Base-by-base conservation (phyloP, 2,113 vertebrate species). In the Addax nasomaculatus region DNA sequence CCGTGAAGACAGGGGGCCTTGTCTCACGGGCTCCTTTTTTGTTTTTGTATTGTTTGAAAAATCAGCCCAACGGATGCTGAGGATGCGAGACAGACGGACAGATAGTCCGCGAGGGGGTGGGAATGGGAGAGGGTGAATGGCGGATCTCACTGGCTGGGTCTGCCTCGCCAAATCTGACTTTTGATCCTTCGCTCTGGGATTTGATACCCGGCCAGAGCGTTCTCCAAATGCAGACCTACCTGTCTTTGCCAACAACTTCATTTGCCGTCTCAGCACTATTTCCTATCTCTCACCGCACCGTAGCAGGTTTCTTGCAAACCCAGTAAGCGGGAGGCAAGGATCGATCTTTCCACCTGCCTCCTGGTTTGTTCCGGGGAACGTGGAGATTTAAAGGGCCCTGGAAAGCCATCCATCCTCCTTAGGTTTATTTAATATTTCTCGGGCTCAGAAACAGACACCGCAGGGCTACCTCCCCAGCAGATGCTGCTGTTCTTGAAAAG, bases 381-480 rank as follows among this genome's bases (percentile, higher is more conserved):
- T 30, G 79, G 25, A 91, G 94, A 96, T 98, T 98, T 98, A 98
- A 87, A 98, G 96, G 55, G 73, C 97, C 98, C 98, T 97, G 97
- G 98, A 98, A 98, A 98, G 98, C 98, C 95, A 98, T 98, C 97
- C 97, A 98, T 99, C 95, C 98, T 99, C 95, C 98, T 96, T 93
- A 89, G 98, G 98, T 98, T 99, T 98, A 98, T 98, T 99, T 99
- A 98, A 98, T 98, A 98, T 98, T 98, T 98, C 94, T 94, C 95
- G 13, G 93, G 91, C 98, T 98, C 98, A 98, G 98, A 98, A 98
- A 97, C 92, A 95, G 89, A 97, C 97, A 98, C 97, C 60, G 80
- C 93, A 43, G 97, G 97, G 53, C 98, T 95, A 83, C 94, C 97
- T 98, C 97, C 96, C 89, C 53, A 64, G 98, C 98, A 98, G 98